phyloP scores from a whole-genome alignment of 2,888 invertebrate genomes.

The Urechis unicinctus region DNA sequence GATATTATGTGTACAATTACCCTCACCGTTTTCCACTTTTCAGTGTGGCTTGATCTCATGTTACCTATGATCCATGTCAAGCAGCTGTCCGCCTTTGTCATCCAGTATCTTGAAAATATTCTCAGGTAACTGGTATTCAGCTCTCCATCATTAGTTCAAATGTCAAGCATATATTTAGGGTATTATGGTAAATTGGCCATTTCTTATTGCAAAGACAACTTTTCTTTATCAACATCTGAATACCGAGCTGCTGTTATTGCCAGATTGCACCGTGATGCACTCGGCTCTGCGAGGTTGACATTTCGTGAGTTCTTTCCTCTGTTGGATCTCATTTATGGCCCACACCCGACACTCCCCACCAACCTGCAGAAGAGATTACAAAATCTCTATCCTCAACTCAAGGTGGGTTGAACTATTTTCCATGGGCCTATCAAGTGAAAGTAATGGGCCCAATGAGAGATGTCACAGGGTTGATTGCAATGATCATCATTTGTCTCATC shows the following conservation, averaged over 20 bases:
- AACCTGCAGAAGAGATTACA: constrained; percentile 41
- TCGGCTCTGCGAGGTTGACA: constrained; percentile 33
- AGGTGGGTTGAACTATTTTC: constrained; percentile 30
- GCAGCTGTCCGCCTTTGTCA: constrained; percentile 41
- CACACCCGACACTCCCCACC: constrained; percentile 28
- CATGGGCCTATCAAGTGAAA: too few relatives aligned
- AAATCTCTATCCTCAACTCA: constrained; percentile 43
- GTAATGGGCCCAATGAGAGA: too few relatives aligned
- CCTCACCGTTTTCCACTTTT: constrained; percentile 15
- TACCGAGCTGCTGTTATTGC: too few relatives aligned
- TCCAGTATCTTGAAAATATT: constrained; percentile 46
- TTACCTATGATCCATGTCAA: constrained; percentile 41
- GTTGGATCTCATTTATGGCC: constrained; percentile 40
- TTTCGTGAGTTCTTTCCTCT: constrained; percentile 46
- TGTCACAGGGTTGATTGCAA: too few relatives aligned
- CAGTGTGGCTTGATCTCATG: constrained; percentile 51
- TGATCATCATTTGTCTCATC: too few relatives aligned
- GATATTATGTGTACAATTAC: too few relatives aligned
- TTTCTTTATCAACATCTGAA: too few relatives aligned
- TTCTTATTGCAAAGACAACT: too few relatives aligned
- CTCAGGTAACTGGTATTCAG: constrained; percentile 34
- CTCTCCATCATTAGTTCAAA: too few relatives aligned
- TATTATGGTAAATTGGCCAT: too few relatives aligned
- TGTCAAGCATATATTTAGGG: too few relatives aligned
- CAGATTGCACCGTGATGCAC: constrained; percentile 32